A percentile compares a stretch with the other conserved stretches of the same genome.
Conservation (phyloP, 2,797 vertebrate species). For the Fundulus diaphanus region DNA sequence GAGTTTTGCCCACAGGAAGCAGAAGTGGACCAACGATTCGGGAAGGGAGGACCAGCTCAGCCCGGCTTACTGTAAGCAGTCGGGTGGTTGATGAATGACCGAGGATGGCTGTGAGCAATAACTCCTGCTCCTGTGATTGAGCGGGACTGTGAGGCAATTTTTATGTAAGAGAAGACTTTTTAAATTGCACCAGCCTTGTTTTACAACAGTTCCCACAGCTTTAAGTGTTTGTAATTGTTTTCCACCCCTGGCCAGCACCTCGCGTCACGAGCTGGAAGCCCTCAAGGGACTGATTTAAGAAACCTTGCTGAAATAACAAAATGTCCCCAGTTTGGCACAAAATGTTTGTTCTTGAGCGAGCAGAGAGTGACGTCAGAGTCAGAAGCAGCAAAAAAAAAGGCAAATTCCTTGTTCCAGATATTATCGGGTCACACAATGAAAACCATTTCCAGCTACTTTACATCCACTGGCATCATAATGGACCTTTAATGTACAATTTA, state of each 20-base stretch:
- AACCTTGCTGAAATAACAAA: not conserved
- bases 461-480: not conserved
- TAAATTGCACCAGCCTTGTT: not conserved
- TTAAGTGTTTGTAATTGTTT: not conserved
- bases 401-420: not conserved
- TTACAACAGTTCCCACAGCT: not conserved
- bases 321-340: not conserved
- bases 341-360: not conserved
- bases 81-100: not conserved
- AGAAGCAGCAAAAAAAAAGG: not conserved
- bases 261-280: not conserved
- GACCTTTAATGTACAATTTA: not conserved
- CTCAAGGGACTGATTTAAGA: not conserved
- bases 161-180: slow-evolving; percentile 5
- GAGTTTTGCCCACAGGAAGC: not conserved
- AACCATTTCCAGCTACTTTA: not conserved
- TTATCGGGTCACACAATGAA: not conserved
- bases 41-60: slow-evolving; percentile 4
- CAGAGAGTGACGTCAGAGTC: not conserved
- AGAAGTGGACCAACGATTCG: slow-evolving; percentile 27
- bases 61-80: slow-evolving; percentile 16
- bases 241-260: not conserved
- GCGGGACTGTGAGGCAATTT: not conserved
- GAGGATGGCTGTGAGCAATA: not conserved
- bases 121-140: not conserved